Conservation (phyloP, 2,113 vertebrate genomes). For the Mustelus asterias region DNA sequence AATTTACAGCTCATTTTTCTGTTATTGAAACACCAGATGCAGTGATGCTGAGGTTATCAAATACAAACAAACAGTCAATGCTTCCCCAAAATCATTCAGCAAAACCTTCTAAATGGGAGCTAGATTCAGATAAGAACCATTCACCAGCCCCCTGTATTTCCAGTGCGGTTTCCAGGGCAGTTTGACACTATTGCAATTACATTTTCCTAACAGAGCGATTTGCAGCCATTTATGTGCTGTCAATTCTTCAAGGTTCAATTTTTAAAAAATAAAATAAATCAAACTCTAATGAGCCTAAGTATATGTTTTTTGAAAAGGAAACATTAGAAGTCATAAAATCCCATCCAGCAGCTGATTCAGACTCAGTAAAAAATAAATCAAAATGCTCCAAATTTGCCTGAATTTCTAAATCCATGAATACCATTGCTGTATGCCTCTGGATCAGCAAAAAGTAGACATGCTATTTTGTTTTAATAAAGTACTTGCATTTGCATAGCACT, state of each 20-base stretch:
- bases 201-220: background rate
- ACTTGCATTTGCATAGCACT: background rate
- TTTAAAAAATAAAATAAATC: background rate
- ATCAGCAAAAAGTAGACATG: background rate
- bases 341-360: background rate
- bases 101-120: background rate
- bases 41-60: background rate
- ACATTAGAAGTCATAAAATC: background rate
- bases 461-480: background rate
- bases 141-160: background rate
- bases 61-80: background rate
- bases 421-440: background rate
- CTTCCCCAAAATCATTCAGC: background rate
- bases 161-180: background rate
- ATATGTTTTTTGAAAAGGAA: background rate
- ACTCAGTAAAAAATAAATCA: background rate
- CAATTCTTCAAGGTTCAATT: background rate
- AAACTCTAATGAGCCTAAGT: background rate
- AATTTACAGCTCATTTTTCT: background rate
- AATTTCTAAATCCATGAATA: background rate
- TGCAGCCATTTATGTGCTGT: background rate
- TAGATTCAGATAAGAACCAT: background rate
- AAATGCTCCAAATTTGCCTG: background rate
- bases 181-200: background rate
- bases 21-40: background rate